These are phyloP conservation scores for Climacteris rufus DNA, from an alignment of 2,113 vertebrate genomes.

Conservation along the genomic window DNA sequence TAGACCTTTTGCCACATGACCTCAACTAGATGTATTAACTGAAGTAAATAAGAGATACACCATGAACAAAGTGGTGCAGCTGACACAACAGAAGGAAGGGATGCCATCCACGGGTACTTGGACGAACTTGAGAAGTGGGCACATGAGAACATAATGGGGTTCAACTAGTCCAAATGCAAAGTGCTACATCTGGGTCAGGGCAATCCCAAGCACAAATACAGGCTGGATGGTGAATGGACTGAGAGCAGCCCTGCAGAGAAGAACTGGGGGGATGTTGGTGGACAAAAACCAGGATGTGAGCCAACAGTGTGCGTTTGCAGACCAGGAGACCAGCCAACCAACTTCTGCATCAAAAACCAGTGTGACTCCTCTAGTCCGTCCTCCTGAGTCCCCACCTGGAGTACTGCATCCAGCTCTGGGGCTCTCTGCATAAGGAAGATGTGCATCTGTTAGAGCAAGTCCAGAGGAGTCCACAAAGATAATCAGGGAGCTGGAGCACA, in stretches of 20 bases:
- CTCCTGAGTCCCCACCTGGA: not conserved
- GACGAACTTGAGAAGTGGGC: not conserved
- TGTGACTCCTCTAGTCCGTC: fast-evolving
- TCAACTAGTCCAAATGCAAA: not conserved
- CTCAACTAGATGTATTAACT: not conserved
- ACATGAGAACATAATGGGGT: not conserved
- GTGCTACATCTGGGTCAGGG: not conserved
- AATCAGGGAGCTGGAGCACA: not conserved
- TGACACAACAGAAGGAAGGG: not conserved
- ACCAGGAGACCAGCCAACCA: not conserved
- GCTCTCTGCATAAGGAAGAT: not conserved
- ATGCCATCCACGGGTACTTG: not conserved
- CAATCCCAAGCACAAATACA: not conserved
- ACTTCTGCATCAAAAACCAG: not conserved
- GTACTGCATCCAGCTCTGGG: not conserved
- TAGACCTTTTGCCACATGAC: not conserved
- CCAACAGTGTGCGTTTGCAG: not conserved
- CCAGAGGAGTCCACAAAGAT: not conserved
- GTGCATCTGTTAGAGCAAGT: not conserved
- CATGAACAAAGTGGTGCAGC: not conserved
- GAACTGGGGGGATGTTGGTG: not conserved
- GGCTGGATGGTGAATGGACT: not conserved
- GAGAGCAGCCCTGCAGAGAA: not conserved
- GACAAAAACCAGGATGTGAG: not conserved
- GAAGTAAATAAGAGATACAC: not conserved